These are phyloP conservation scores for Chunga burmeisteri DNA, from an alignment of 2,113 vertebrate species.

Conservation along the genomic window DNA sequence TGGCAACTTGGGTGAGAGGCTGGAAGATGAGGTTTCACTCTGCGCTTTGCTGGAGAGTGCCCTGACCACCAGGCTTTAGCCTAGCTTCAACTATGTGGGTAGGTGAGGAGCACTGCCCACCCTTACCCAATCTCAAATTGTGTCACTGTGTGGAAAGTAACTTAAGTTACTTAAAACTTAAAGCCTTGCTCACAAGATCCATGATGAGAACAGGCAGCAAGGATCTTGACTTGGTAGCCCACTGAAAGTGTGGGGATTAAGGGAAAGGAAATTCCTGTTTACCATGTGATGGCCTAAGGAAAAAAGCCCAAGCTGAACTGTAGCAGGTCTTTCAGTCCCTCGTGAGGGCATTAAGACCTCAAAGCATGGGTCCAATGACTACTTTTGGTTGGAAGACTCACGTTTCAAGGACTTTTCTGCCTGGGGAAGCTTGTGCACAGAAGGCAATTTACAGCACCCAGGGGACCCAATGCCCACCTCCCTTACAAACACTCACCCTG, in stretches of 20 bases:
- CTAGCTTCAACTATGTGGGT: neutral
- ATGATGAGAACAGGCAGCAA: neutral
- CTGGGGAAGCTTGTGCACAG: neutral
- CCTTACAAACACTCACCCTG: neutral
- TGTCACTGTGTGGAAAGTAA: neutral
- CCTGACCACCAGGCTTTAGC: neutral
- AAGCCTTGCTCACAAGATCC: neutral
- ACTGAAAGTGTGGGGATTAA: neutral
- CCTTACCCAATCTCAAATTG: neutral
- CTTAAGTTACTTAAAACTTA: neutral
- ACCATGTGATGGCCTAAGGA: neutral
- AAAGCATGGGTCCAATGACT: neutral
- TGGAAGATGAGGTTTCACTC: neutral
- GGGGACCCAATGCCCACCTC: neutral
- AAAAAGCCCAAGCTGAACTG: neutral
- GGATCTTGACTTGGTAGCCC: neutral
- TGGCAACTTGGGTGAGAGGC: neutral
- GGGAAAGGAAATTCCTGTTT: neutral
- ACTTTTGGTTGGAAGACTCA: neutral
- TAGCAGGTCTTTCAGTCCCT: neutral
- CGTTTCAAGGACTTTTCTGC: neutral
- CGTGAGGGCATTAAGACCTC: neutral
- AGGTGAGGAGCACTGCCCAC: neutral
- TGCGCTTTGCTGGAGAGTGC: neutral
- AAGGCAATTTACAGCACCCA: neutral